Conservation (phyloP, 92 coral and sea anemone species). For the Desmophyllum pertusum region DNA sequence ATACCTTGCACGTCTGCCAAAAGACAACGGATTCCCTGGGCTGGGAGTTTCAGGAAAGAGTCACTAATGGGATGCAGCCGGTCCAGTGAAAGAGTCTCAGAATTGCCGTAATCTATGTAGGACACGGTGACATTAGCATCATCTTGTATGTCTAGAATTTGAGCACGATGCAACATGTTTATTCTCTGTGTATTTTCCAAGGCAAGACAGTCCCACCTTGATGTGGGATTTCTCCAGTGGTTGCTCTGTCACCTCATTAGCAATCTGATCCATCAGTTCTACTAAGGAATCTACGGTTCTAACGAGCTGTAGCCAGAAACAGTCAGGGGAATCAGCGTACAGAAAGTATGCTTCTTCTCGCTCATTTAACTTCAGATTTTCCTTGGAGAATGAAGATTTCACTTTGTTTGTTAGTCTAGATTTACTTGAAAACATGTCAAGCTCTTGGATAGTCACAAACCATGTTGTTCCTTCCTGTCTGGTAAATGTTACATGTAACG, state of each 20-base stretch:
- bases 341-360: conserved; percentile 65
- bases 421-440: conserved; percentile 29
- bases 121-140: conserved; percentile 49
- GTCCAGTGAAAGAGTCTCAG: conserved; percentile 65
- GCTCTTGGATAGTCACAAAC: conserved; percentile 69
- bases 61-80: conserved; percentile 71
- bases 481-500: conserved; percentile 78
- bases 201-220: conserved; percentile 49
- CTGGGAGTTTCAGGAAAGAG: conserved; percentile 58
- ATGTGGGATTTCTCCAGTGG: conserved; percentile 18
- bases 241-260: conserved; percentile 30
- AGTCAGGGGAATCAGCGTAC: conserved; percentile 67
- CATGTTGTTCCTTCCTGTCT: conserved; percentile 61
- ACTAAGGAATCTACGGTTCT: conserved; percentile 63
- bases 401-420: conserved; percentile 4
- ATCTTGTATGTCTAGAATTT: conserved; percentile 35
- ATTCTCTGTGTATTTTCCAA: conserved; percentile 81
- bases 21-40: conserved; percentile 70
- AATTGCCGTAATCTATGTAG: conserved; percentile 92
- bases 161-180: conserved; percentile 84
- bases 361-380: conserved; percentile 29
- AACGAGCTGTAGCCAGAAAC: conserved; percentile 77
- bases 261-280: conserved; percentile 78
- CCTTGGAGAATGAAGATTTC: conserved; percentile 43
- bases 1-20: conserved; percentile 51